These are phyloP conservation scores for Cosmorhoe ocellata DNA, from an alignment of 2,888 invertebrate species.

Conservation along the genomic window DNA sequence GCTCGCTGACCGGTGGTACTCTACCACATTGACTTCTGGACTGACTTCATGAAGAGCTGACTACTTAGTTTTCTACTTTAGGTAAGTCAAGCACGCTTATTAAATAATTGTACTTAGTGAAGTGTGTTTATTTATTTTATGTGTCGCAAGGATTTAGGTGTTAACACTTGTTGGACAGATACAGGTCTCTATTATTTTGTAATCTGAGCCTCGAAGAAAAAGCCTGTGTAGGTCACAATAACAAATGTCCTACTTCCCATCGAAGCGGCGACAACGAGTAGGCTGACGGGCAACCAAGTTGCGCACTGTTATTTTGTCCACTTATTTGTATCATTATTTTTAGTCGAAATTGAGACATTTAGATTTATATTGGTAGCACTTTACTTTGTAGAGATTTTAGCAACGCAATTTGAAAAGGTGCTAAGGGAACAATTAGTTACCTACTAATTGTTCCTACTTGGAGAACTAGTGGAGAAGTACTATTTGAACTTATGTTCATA, in stretches of 20 bases:
- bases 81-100: conserved; percentile 50
- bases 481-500: no score
- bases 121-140: conserved; percentile 14
- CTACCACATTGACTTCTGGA: conserved; percentile 49
- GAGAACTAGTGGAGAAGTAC: no score
- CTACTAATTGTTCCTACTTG: no score
- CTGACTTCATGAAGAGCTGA: conserved; percentile 70
- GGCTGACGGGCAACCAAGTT: conserved; percentile 57
- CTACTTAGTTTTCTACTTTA: conserved; percentile 44
- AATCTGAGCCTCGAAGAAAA: conserved; percentile 47
- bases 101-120: conserved; percentile 18
- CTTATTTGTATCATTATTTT: conserved; percentile 37
- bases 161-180: conserved; percentile 28
- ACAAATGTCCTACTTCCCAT: conserved; percentile 72
- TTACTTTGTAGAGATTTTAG: no score
- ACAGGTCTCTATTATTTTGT: conserved; percentile 34
- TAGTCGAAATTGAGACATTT: no score
- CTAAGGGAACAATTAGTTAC: no score
- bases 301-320: conserved; percentile 66
- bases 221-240: conserved; percentile 68
- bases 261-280: conserved; percentile 55
- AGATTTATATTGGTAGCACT: no score
- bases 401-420: no score
- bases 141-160: conserved; percentile 1
- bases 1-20: conserved; percentile 53